A percentile compares a stretch with the other conserved stretches of the same genome.
These are phyloP conservation scores for Mesorhabditis sp. DNA, from an alignment of 2,888 invertebrate genomes.

Conservation along the genomic window DNA sequence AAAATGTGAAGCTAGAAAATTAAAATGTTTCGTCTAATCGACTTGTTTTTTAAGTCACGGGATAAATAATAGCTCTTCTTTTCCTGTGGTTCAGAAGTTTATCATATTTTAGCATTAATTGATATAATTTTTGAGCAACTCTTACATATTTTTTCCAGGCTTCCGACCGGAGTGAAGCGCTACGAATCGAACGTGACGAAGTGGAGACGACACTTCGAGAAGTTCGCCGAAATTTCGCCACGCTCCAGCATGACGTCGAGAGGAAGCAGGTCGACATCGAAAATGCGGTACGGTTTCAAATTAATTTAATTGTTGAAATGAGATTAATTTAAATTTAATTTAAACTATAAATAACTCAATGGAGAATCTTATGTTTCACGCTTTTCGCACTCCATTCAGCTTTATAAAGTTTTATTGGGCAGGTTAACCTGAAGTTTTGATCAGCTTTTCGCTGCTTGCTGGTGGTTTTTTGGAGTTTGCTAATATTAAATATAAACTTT, in stretches of 20 bases:
- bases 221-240: slow-evolving; percentile 36
- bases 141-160: neutral
- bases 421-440: neutral
- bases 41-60: too few species aligned
- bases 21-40: too few species aligned
- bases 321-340: too few species aligned
- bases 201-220: slow-evolving; percentile 29
- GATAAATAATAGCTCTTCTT: neutral
- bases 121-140: neutral
- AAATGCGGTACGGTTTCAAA: neutral
- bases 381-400: too few species aligned
- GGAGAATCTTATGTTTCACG: too few species aligned
- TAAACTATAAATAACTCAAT: too few species aligned
- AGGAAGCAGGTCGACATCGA: slow-evolving; percentile 23
- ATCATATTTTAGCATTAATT: neutral
- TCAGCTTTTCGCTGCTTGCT: neutral
- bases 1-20: too few species aligned
- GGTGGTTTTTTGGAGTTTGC: too few species aligned
- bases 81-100: neutral
- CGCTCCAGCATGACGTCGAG: slow-evolving; percentile 38
- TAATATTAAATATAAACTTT: too few species aligned
- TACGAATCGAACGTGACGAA: slow-evolving; percentile 29
- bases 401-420: neutral
- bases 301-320: too few species aligned
- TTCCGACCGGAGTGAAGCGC: neutral